phyloP scores from a whole-genome alignment of 92 coral and sea anemone genomes.

The Scolanthus callimorphus region DNA sequence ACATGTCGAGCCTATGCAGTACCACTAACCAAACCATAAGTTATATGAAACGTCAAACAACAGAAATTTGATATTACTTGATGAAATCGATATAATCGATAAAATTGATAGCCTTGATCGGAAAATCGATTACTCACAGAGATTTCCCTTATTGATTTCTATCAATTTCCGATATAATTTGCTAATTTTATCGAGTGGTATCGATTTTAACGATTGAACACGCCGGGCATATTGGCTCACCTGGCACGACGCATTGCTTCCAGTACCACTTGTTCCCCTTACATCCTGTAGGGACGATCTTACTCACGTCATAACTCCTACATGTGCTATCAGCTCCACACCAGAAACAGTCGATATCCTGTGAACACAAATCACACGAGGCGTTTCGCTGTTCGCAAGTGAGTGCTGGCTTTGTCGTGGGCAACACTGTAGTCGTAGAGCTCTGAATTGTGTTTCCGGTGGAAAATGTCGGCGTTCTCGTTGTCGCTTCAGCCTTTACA shows the following conservation, averaged over 20 bases:
- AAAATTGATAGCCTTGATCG: too few relatives aligned
- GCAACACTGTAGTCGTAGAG: conserved; percentile 12
- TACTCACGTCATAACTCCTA: background rate
- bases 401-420: conserved; percentile 40
- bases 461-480: conserved; percentile 6
- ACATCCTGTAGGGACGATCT: conserved; percentile 67
- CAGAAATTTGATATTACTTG: too few relatives aligned
- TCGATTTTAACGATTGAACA: too few relatives aligned
- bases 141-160: too few relatives aligned
- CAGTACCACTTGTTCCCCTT: conserved; percentile 85
- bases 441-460: background rate
- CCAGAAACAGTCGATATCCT: conserved; percentile 71
- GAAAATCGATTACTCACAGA: too few relatives aligned
- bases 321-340: conserved; percentile 66
- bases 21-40: too few relatives aligned
- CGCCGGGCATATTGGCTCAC: too few relatives aligned
- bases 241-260: conserved; percentile 83
- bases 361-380: conserved; percentile 67
- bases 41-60: too few relatives aligned
- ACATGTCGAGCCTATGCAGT: too few relatives aligned
- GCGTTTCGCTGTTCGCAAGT: conserved; percentile 55
- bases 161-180: too few relatives aligned
- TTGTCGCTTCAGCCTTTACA: background rate
- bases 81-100: too few relatives aligned
- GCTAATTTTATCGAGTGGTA: too few relatives aligned